These are phyloP conservation scores for Coelinius sp. DNA, from an alignment of 2,888 invertebrate genomes.

Conservation along the genomic window DNA sequence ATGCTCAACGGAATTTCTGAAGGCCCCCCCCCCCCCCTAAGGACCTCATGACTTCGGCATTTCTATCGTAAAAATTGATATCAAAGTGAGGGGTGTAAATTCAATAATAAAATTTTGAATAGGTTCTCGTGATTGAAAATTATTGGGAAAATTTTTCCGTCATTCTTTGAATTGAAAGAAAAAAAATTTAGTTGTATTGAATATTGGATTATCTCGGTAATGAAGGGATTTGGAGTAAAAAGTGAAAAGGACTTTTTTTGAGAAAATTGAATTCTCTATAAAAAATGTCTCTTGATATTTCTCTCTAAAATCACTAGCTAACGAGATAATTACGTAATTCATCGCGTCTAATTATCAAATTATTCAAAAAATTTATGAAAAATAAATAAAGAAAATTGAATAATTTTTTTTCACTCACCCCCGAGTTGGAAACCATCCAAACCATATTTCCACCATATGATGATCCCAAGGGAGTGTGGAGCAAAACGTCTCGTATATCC, in stretches of 20 bases:
- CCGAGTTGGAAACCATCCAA: conserved; percentile 4
- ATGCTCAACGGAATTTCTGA: not conserved
- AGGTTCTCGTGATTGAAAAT: not conserved
- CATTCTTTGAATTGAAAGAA: no score
- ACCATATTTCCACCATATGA: not conserved
- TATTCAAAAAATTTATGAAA: not conserved
- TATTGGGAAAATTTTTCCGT: no score
- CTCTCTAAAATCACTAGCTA: no score
- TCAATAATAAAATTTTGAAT: not conserved
- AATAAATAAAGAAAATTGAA: not conserved
- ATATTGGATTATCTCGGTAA: no score
- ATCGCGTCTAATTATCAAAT: not conserved
- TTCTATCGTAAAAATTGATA: conserved; percentile 1
- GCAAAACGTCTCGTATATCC: conserved; percentile 16
- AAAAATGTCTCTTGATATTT: no score
- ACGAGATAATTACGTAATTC: no score
- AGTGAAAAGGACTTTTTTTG: no score
- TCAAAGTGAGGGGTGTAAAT: not conserved
- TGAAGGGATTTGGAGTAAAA: no score
- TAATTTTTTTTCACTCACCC: not conserved
- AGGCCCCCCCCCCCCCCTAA: not conserved
- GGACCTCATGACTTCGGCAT: not conserved
- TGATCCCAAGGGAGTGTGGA: conserved; percentile 5
- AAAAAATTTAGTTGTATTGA: no score
- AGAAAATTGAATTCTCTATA: no score